Conservation (phyloP, 1,140 invertebrate species). For the Aleiodes sp. region DNA sequence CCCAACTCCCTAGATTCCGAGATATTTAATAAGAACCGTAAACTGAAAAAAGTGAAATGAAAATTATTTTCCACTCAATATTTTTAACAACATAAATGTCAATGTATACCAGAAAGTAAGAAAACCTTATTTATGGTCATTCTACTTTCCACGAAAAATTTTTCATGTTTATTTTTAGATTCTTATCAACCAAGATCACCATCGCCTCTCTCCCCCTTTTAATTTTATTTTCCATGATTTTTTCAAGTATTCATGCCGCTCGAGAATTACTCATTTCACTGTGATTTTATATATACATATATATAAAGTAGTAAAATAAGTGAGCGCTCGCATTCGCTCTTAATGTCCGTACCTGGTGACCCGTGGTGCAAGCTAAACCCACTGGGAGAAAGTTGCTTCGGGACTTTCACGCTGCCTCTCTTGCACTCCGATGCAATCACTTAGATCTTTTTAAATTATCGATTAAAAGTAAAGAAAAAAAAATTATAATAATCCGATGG, state of each 20-base stretch:
- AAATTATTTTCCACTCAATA: too few species aligned
- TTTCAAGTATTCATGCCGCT: too few species aligned
- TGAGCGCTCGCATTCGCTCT: constrained; percentile 51
- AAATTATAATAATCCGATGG: too few species aligned
- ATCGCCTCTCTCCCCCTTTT: constrained; percentile 9
- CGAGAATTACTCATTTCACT: constrained; percentile 39
- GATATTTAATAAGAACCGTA: too few species aligned
- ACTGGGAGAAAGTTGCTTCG: constrained; percentile 63
- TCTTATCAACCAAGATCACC: constrained; percentile 37
- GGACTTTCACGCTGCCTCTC: constrained; percentile 59
- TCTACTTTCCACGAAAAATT: neutral
- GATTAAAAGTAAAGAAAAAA: neutral
- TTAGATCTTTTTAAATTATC: constrained; percentile 44
- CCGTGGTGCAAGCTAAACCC: constrained; percentile 62
- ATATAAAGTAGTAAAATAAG: neutral
- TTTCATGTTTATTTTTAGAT: constrained; percentile 41
- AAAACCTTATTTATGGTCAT: constrained; percentile 23
- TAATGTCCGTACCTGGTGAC: constrained; percentile 63
- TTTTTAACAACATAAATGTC: too few species aligned
- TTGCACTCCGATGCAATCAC: constrained; percentile 57
- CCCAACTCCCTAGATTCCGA: too few species aligned
- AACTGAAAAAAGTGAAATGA: too few species aligned
- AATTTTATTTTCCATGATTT: neutral
- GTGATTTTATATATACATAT: neutral
- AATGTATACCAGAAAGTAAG: too few species aligned